Base-by-base conservation (phyloP, 2,888 invertebrate species). In the Orgyia antiqua region DNA sequence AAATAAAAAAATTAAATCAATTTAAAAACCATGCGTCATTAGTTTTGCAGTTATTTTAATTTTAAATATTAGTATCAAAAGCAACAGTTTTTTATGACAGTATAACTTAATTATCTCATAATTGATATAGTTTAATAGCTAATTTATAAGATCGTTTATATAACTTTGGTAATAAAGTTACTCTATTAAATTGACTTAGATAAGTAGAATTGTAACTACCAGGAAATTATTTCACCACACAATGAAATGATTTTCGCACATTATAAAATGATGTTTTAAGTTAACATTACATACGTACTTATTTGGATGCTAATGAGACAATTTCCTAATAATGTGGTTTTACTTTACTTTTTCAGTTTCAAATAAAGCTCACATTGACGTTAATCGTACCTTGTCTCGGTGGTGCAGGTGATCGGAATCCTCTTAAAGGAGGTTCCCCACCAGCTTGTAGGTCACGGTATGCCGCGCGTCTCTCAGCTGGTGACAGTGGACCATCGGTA, bases 341-440 rank as follows among this genome's bases (percentile, higher is more conserved):
- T 20, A 20, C 9, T 20, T 20, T 9, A n/a, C 9, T 20, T 2
- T 1, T n/a, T 20, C 3, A 5, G n/a, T n/a, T 20, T n/a, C 9
- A 2, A 9, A 4, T 20, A 20, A 8, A 8, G 9, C n/a, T 20
- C n/a, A 20, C 20, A 12, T 21, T 10, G 4, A 9, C 5, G 8
- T n/a, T n/a, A 12, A 31, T 9, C 52, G 43, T 20, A 86, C 86
- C 86, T 68, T 75, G 76, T 40, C 84, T 65, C 4, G 77, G 80
- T 13, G 98, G 98, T 9, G 95, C 96, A 10, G 92, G 92, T 62
- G 97, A 97, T 24, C 97, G 89, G 64, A 98, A 91, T 23, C 98
- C 98, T 63, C 95, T 90, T 6, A 96, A 87, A 0, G 98, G 98
- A 2, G 98, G 96, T 75, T 98, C 98, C 0, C 97, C 98, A 0